phyloP scores from a whole-genome alignment of 92 coral and sea anemone species.

The Pocillopora meandrina region DNA sequence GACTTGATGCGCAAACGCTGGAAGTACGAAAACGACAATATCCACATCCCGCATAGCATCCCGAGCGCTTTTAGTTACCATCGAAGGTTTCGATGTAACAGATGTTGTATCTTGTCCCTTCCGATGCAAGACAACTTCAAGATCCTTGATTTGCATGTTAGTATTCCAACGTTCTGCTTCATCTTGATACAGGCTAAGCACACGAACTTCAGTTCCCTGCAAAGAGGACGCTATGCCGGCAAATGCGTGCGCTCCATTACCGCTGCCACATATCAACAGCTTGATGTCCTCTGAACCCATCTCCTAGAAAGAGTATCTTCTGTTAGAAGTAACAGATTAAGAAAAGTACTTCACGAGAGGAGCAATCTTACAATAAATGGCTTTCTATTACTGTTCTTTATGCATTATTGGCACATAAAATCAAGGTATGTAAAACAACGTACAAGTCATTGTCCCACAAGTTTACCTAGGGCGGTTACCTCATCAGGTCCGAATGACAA shows the following conservation, averaged over 20 bases:
- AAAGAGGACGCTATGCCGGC: slow-evolving; percentile 69
- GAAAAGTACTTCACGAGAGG: too few species aligned
- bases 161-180: slow-evolving; percentile 69
- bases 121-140: slow-evolving; percentile 40
- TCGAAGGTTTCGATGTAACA: slow-evolving; percentile 43
- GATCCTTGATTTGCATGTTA: slow-evolving; percentile 38
- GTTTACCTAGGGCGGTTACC: too few species aligned
- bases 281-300: slow-evolving; percentile 42
- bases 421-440: too few species aligned
- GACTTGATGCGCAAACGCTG: slow-evolving; percentile 73
- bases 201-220: slow-evolving; percentile 57
- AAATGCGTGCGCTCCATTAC: slow-evolving; percentile 67
- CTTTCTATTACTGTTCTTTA: too few species aligned
- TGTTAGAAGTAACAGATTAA: too few species aligned
- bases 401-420: too few species aligned
- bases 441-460: too few species aligned
- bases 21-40: slow-evolving; percentile 62
- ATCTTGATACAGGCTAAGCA: slow-evolving; percentile 61
- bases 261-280: slow-evolving; percentile 70
- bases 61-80: slow-evolving; percentile 66
- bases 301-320: neutral
- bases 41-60: slow-evolving; percentile 69
- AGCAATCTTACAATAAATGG: too few species aligned
- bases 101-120: slow-evolving; percentile 33
- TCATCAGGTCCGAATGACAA: too few species aligned